These are phyloP conservation scores for Empidonax alnorum DNA, from an alignment of 2,113 vertebrate genomes.

Conservation along the genomic window DNA sequence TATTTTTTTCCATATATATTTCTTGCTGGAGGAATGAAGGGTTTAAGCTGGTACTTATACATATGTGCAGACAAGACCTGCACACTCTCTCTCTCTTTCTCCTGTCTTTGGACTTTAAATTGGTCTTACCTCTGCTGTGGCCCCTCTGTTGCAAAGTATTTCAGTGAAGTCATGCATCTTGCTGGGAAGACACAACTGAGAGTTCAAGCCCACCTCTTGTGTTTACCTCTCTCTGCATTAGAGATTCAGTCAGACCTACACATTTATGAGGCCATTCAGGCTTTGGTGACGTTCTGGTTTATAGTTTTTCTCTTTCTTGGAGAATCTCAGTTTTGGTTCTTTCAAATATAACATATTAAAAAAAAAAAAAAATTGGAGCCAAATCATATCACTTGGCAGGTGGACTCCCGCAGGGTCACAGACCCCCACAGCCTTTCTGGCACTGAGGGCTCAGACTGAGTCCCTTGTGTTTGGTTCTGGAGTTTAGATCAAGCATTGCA, in stretches of 20 bases:
- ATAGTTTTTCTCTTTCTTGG: neutral
- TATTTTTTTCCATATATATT: neutral
- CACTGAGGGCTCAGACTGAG: neutral
- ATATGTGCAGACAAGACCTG: neutral
- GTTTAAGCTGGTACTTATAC: neutral
- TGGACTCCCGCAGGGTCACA: neutral
- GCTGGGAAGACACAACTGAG: neutral
- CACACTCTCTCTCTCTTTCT: neutral
- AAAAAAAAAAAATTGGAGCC: neutral
- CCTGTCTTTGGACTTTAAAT: neutral
- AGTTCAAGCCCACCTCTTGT: neutral
- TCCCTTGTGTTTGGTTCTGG: neutral
- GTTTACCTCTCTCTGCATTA: neutral
- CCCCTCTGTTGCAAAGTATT: neutral
- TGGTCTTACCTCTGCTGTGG: neutral
- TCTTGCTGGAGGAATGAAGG: neutral
- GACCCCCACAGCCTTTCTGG: neutral
- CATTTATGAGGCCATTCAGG: neutral
- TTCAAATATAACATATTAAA: neutral
- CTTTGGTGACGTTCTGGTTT: neutral
- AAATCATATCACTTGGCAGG: neutral
- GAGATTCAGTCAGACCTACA: neutral
- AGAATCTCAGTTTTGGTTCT: neutral
- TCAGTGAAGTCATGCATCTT: neutral
- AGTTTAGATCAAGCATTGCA: neutral